Base-by-base conservation (phyloP, 2,113 vertebrate species). In the Callospermophilus lateralis region DNA sequence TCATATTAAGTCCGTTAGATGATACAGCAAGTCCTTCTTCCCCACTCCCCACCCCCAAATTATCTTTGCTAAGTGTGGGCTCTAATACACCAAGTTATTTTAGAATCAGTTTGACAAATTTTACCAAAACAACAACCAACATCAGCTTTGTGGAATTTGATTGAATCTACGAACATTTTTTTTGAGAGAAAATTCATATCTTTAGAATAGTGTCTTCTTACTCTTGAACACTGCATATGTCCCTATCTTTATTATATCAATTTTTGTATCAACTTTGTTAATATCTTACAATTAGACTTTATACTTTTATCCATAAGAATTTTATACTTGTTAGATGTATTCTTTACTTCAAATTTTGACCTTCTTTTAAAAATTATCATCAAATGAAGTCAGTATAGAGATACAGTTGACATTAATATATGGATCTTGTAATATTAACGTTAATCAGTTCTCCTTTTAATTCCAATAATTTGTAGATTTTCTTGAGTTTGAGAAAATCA, bases 91-190 rank as follows among this genome's bases (percentile, higher is more conserved):
- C 4, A 84, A 42, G 4, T 45, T 39, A 94, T 73, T 89, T 51
- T 48, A 73, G 85, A 94, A 74, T 74, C 45, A 83, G 67, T 8
- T 51, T 73, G 34, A 88, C 42, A 94, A 83, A n/a, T 55, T 68
- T 74, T 58, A 89, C 32, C 86, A 45, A 90, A 91, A 34, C 22
- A 70, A 51, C 26, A 73, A 34, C 16, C 3, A 45, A 19, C 3
- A 34, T 7, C 8, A 79, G 34, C 45, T 58, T 76, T 76, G 34
- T 51, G 51, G 17, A 72, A 20, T 51, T 51, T 51, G 48, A 13
- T 77, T 78, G 61, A 78, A 53, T 45, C 28, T 86, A 48, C 32
- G 61, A 32, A 70, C 67, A 37, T 79, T 51, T 51, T 51, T 51
- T 51, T 51, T 51, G 12, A 51, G 48, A 12, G 53, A 74, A n/a